Conservation (phyloP, 2,888 invertebrate species). For the Caenorhabditis panamensis region DNA sequence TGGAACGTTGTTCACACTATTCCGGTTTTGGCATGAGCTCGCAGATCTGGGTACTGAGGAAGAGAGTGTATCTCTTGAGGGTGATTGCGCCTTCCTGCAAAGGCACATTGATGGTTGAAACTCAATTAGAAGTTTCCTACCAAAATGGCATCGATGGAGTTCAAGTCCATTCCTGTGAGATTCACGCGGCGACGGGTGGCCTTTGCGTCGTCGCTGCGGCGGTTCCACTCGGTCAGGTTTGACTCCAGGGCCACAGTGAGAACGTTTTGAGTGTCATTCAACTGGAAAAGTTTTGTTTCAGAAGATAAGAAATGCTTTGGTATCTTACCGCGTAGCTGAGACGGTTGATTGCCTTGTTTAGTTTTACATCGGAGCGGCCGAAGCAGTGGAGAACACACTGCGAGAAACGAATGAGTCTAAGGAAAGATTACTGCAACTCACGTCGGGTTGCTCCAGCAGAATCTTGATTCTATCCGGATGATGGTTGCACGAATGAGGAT, state of each 20-base stretch:
- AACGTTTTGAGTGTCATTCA: background rate
- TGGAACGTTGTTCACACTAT: background rate
- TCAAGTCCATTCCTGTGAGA: background rate
- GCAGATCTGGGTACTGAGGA: conserved; percentile 21
- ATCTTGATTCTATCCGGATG: background rate
- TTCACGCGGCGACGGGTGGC: background rate
- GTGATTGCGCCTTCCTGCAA: conserved; percentile 5
- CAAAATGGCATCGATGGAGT: background rate
- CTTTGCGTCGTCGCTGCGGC: background rate
- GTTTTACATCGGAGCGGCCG: background rate
- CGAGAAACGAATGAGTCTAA: background rate
- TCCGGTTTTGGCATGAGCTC: conserved; percentile 17
- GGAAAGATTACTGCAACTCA: background rate
- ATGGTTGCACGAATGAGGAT: background rate
- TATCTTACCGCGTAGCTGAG: background rate
- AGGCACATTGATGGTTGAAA: too few relatives aligned
- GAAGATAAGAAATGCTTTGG: background rate
- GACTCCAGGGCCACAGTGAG: background rate
- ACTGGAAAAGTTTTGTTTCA: background rate
- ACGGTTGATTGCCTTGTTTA: background rate
- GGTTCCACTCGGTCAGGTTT: conserved; percentile 24
- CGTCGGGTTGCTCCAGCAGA: background rate
- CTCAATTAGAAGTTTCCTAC: too few relatives aligned
- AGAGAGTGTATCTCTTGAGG: conserved; percentile 32
- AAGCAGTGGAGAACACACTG: background rate